Base-by-base conservation (phyloP, 23 tunicate genomes). In the Ciona savignyi region DNA sequence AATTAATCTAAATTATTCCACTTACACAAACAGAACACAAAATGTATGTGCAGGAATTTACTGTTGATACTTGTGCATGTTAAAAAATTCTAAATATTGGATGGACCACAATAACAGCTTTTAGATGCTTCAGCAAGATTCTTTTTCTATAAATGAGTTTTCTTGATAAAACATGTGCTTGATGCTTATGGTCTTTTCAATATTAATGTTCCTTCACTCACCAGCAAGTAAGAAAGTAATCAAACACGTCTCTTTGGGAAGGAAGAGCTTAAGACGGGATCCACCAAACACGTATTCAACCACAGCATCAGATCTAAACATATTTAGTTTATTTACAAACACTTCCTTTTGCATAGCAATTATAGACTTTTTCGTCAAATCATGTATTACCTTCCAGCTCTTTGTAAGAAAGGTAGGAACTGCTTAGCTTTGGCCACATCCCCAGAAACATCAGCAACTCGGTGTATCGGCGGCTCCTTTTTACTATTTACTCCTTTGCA, bases 261-360 rank as follows among this genome's bases (percentile, higher is more conserved):
- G 34, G 81, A 76, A 93, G 15, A 93, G 77, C 68, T 93, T 93
- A n/a, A 93, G 79, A 2, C 98, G 67, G 1, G 98, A 93, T 73
- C 98, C 98, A 1, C 94, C 82, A 81, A 93, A 93, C 21, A 93
- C 95, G 71, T 93, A 86, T 35, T 93, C 98, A 31, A 93, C 98
- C 30, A 93, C 78, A 6, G 98, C 98, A 60, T 93, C 98, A 2
- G 88, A 80, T 66, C 93, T 92, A 71, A n/a, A 48, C 22, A 30
- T 20, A 83, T 15, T 11, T 20, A 11, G 61, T 11, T 49, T 49
- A 20, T 11, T 49, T 49, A 49, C 15, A 11, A 49, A 11, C 61
- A 49, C 20, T 49, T 49, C 20, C 20, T 49, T 49, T 49, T 11
- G 20, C 15, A 49, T 11, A 49, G 20, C 19, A 49, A 49, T 11